phyloP scores from a whole-genome alignment of 2,888 invertebrate species.

The Hyposoter didymator region DNA sequence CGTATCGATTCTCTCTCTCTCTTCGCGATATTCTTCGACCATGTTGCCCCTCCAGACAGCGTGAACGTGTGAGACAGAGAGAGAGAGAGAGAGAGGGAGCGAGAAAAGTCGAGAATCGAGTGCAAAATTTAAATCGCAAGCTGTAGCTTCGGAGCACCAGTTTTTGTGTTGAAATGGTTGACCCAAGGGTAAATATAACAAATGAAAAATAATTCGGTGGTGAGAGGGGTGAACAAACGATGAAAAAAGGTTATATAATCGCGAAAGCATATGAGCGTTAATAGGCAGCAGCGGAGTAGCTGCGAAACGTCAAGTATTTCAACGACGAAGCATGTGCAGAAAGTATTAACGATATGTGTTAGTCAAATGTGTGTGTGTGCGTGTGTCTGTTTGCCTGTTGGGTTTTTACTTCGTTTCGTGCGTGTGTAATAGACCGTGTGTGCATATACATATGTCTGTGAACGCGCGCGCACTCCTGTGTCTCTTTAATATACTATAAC shows the following conservation, averaged over 20 bases:
- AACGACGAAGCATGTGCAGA: constrained; percentile 59
- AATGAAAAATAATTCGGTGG: background rate
- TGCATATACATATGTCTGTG: constrained; percentile 13
- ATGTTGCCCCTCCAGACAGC: constrained; percentile 9
- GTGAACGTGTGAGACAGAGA: background rate
- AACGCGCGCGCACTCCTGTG: constrained; percentile 27
- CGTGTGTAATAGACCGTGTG: constrained; percentile 8
- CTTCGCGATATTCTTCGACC: constrained; percentile 25
- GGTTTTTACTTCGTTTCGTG: constrained; percentile 1
- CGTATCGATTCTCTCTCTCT: constrained; percentile 11
- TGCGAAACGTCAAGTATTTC: constrained; percentile 72
- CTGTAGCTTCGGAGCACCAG: background rate
- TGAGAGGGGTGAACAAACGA: constrained; percentile 36
- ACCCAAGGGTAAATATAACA: constrained; percentile 14
- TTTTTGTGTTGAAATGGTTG: background rate
- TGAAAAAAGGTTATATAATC: constrained; percentile 76
- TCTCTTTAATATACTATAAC: constrained; percentile 44
- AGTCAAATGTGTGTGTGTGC: background rate
- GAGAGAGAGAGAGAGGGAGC: background rate
- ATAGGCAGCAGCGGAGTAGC: constrained; percentile 68
- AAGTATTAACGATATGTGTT: constrained; percentile 31
- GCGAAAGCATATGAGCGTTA: constrained; percentile 74
- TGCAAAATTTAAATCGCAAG: constrained; percentile 1
- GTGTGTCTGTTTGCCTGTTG: constrained; percentile 45
- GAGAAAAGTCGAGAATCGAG: background rate